These are phyloP conservation scores for Lontra canadensis DNA, from an alignment of 2,113 vertebrate species.

Conservation along the genomic window DNA sequence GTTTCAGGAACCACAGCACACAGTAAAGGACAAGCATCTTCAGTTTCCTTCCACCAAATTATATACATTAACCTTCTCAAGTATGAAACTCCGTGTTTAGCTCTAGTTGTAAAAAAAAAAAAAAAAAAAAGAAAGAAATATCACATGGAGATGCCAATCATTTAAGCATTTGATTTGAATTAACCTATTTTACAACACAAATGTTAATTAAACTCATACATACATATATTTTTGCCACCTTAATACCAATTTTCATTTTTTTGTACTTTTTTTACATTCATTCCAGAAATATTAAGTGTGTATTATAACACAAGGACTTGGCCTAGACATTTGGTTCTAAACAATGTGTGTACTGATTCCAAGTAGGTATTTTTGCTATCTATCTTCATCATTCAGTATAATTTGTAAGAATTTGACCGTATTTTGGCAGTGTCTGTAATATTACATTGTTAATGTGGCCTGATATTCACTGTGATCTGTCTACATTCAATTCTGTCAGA, in stretches of 20 bases:
- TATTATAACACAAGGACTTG: neutral
- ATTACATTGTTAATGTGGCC: neutral
- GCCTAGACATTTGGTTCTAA: neutral
- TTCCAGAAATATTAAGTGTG: neutral
- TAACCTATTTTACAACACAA: neutral
- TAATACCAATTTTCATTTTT: neutral
- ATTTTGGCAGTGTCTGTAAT: neutral
- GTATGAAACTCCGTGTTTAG: neutral
- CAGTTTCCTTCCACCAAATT: neutral
- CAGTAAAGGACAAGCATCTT: neutral
- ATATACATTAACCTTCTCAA: fast-evolving
- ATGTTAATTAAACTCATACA: neutral
- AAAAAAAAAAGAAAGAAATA: neutral
- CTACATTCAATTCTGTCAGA: neutral
- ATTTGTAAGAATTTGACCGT: neutral
- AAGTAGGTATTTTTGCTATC: neutral
- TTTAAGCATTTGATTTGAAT: neutral
- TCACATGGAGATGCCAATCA: neutral
- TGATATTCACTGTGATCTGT: neutral
- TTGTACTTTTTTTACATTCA: neutral
- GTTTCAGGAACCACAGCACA: neutral
- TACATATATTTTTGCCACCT: neutral
- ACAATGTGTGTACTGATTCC: neutral
- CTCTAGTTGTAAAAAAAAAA: neutral
- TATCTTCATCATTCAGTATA: neutral